These are phyloP conservation scores for Hippopotamus amphibius DNA, from an alignment of 2,113 vertebrate species.

Conservation along the genomic window DNA sequence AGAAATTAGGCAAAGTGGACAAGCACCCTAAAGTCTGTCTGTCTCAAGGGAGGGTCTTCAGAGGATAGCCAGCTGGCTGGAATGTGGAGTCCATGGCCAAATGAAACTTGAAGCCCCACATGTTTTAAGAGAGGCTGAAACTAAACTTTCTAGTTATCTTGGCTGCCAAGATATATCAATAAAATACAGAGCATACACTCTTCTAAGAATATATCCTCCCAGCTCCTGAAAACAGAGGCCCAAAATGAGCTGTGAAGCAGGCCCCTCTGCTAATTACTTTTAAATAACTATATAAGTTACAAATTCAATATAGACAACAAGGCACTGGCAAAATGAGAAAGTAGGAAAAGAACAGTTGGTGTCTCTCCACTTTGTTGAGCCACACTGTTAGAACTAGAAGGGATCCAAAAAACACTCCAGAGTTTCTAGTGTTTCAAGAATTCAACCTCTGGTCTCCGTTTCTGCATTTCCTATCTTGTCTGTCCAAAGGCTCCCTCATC, in stretches of 20 bases:
- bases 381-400: not conserved
- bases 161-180: not conserved
- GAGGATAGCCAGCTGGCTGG: not conserved
- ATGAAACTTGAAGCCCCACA: not conserved
- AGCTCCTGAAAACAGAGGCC: not conserved
- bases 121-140: not conserved
- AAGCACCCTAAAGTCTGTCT: not conserved
- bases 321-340: not conserved
- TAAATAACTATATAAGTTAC: not conserved
- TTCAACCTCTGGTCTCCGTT: not conserved
- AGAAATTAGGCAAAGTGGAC: not conserved
- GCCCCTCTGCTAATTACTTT: not conserved
- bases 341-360: not conserved
- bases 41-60: not conserved
- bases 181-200: not conserved
- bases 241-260: not conserved
- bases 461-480: not conserved
- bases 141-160: slow-evolving; percentile 4
- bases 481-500: not conserved
- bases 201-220: not conserved
- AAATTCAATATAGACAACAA: not conserved
- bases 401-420: not conserved
- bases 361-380: not conserved
- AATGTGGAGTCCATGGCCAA: not conserved
- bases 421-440: not conserved